These are phyloP conservation scores for Paraescarpia echinospica DNA, from an alignment of 1,140 invertebrate genomes.

Conservation along the genomic window DNA sequence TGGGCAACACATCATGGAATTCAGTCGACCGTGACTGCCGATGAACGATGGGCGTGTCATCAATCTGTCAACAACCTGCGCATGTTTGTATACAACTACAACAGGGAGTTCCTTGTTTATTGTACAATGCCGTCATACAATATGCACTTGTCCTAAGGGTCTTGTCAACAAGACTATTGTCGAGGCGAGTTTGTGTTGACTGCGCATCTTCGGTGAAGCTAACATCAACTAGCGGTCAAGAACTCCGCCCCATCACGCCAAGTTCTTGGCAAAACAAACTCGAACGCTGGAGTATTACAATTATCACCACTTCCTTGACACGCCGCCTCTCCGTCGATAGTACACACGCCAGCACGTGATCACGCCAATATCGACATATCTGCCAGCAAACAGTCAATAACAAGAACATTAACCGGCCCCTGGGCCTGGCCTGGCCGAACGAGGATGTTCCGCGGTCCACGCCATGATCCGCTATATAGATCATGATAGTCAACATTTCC, in stretches of 20 bases:
- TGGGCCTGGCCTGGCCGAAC: background rate
- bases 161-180: background rate
- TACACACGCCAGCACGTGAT: background rate
- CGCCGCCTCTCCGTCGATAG: background rate
- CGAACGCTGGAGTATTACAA: background rate
- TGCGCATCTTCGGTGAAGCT: background rate
- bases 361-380: background rate
- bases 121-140: background rate
- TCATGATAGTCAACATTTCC: background rate
- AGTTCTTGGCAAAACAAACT: background rate
- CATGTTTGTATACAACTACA: background rate
- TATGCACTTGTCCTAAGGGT: background rate
- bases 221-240: background rate
- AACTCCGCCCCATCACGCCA: background rate
- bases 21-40: background rate
- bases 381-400: background rate
- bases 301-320: background rate
- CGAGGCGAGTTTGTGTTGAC: background rate
- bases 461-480: background rate
- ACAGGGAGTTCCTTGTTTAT: background rate
- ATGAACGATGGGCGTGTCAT: background rate
- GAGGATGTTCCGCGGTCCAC: too few species aligned
- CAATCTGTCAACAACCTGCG: background rate
- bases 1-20: background rate
- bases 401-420: background rate